These are phyloP conservation scores for Halcyon malimbica DNA, from an alignment of 2,113 vertebrate species.

Conservation along the genomic window DNA sequence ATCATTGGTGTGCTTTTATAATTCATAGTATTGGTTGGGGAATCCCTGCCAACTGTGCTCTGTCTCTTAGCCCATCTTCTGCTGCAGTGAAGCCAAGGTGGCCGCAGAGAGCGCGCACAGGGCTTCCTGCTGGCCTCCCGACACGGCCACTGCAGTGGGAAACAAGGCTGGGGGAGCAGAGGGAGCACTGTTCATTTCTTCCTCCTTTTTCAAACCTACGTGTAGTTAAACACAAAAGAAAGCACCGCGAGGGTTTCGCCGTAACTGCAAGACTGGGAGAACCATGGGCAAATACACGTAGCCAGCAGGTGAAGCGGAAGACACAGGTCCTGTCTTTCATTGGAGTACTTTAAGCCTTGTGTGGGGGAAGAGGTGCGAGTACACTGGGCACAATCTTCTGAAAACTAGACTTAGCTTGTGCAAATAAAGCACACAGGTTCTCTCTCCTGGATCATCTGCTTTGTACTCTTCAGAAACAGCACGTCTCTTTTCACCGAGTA, in stretches of 20 bases:
- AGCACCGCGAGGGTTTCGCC: not conserved
- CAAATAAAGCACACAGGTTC: not conserved
- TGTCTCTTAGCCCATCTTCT: not conserved
- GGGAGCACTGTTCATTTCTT: not conserved
- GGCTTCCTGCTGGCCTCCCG: not conserved
- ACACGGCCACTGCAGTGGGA: not conserved
- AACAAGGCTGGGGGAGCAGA: not conserved
- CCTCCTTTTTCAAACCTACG: not conserved
- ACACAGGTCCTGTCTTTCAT: not conserved
- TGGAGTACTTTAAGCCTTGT: not conserved
- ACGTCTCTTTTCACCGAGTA: not conserved
- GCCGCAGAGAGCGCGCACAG: not conserved
- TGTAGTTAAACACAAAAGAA: not conserved
- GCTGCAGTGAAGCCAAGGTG: not conserved
- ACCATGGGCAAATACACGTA: not conserved
- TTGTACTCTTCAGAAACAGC: not conserved
- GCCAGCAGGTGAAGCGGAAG: not conserved
- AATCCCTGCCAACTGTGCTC: not conserved
- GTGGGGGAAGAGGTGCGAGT: rapidly evolving
- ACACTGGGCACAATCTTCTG: not conserved
- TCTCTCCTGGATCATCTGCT: not conserved
- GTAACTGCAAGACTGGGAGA: not conserved
- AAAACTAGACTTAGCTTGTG: not conserved
- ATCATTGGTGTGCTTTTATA: not conserved
- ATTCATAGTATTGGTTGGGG: not conserved